These are phyloP conservation scores for Brachyistius frenatus DNA, from an alignment of 2,113 vertebrate species.

Conservation along the genomic window DNA sequence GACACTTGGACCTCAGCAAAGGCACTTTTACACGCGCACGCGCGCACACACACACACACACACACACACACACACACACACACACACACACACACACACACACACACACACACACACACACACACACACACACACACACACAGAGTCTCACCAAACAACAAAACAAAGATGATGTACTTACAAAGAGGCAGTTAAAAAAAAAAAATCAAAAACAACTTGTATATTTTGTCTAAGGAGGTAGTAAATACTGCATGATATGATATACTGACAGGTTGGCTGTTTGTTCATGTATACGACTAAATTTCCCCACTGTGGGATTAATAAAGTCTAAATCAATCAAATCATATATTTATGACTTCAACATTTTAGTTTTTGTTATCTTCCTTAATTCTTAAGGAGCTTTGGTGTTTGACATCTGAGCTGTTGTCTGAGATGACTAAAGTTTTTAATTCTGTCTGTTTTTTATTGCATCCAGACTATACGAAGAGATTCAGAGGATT, in stretches of 20 bases:
- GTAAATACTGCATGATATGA: neutral
- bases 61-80: neutral
- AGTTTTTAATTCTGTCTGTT: conserved; percentile 35
- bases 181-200: neutral
- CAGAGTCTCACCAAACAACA: neutral
- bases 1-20: conserved; percentile 91
- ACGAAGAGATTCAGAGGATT: conserved; percentile 97
- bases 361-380: conserved; percentile 20
- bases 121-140: neutral
- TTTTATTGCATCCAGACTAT: conserved; percentile 85
- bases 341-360: conserved; percentile 6
- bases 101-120: no score
- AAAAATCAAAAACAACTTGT: neutral
- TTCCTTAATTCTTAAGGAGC: neutral
- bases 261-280: conserved; percentile 1
- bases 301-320: no score
- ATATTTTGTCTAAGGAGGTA: neutral
- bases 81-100: neutral
- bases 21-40: conserved; percentile 70
- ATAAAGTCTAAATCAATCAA: no score
- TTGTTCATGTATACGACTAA: neutral
- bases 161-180: neutral
- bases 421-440: neutral
- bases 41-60: no score
- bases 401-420: conserved; percentile 19